A percentile compares a stretch with the other conserved stretches of the same genome.
These are phyloP conservation scores for Microcebus ravelobensis DNA, from an alignment of 2,113 vertebrate species.

Conservation along the genomic window DNA sequence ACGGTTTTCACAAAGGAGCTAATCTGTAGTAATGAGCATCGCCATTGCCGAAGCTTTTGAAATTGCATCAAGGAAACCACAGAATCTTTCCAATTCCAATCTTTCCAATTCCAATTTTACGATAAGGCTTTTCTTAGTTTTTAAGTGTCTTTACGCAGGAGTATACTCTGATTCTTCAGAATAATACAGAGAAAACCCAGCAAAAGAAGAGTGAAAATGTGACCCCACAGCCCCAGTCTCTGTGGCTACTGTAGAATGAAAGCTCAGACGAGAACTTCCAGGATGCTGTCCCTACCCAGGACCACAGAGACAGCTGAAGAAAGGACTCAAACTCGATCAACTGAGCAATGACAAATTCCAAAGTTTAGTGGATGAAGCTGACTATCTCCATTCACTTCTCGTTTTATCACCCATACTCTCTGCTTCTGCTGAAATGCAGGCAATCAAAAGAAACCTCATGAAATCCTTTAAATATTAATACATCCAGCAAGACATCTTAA, in stretches of 20 bases:
- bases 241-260: not conserved
- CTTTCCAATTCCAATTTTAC: no score
- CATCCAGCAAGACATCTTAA: not conserved
- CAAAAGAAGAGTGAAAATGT: not conserved
- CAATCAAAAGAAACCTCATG: not conserved
- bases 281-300: not conserved
- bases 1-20: rapidly evolving
- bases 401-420: rapidly evolving
- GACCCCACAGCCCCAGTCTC: not conserved
- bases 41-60: rapidly evolving
- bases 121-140: not conserved
- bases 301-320: not conserved
- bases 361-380: rapidly evolving
- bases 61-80: not conserved
- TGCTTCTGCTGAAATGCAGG: not conserved
- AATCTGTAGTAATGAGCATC: rapidly evolving
- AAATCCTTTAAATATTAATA: not conserved
- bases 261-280: not conserved
- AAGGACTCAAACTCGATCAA: not conserved
- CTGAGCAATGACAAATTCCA: not conserved
- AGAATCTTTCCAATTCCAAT: not conserved
- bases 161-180: not conserved
- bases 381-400: no score
- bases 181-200: not conserved
- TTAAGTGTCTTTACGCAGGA: not conserved